Base-by-base conservation (phyloP, 2,888 invertebrate genomes). In the Chrysina gloriosa region DNA sequence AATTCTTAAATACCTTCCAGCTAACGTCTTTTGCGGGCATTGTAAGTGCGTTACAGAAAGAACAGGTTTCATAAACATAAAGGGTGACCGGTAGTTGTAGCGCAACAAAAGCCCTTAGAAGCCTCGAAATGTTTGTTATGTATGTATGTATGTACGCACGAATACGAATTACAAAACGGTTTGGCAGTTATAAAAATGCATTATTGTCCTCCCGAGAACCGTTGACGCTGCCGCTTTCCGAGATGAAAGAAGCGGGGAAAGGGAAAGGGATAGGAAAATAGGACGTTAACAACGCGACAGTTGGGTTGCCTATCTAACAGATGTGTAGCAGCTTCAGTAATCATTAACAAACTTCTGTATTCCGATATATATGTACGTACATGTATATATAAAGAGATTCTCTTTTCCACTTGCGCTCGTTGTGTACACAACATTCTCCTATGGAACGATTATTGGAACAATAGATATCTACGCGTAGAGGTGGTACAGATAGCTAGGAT, bases 261-360 rank as follows among this genome's bases (percentile, higher is more conserved):
- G 31, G 19, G 31, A 19, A 16, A 45, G 19, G 45, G 19, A 16
- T 7, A 45, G 21, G 45, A 19, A 19, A 21, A 45, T 21, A 19
- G 73, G 72, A 67, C 68, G 65, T 67, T 50, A 50, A 25, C 58
- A 69, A 47, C 58, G 27, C 68, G 74, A 70, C 68, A 74, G 70
- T 72, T 73, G 71, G 72, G 73, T 74, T 72, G 73, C 73, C 69
- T 73, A 73, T 68, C 70, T 66, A 39, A 63, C 67, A 54, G 69
- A 69, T 67, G 54, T 48, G 19, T 45, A 50, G 47, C 42, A 50
- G 21, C 52, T 61, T 42, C 58, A 42, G 42, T 25, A 42, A 42
- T 27, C 14, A 27, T 42, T 61, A 25, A 39, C 39, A 42, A 58
- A 61, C 27, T 39, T 39, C 25, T 27, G 16, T 42, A 2, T 3